Base-by-base conservation (phyloP, 2,888 invertebrate genomes). In the Glomeris marginata region DNA sequence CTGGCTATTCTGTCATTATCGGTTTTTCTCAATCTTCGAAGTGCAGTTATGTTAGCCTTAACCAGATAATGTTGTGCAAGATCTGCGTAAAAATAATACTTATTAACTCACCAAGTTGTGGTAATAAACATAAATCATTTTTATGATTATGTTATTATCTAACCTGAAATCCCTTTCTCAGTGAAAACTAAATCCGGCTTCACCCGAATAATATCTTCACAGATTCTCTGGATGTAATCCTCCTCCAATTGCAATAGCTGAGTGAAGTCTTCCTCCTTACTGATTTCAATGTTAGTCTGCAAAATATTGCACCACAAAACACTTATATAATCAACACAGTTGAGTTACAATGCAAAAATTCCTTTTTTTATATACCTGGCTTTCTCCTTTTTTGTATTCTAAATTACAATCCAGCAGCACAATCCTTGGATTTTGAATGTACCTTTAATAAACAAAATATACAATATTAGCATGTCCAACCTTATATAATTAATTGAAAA, bases 381-480 rank as follows among this genome's bases (percentile, higher is more conserved):
- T 92, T 72, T 97, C 95, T 34, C 97, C 98, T 69, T 99, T 98
- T 70, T 98, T 98, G 72, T 98, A 98, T 68, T 99, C 98, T 49
- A 99, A 72, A 1, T 84, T 79, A 66, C 98, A 98, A 70, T 98
- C 98, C 28, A 98, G 72, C 47, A 99, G 72, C 1, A 98, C 71
- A 62, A 98, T 94, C 58, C 94, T 76, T 0, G 98, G 98, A 68
- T 97, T 92, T 68, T 91, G 85, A 60, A 99, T 91, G 59, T 77
- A 78, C 41, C 95, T 66, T 60, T 37, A 53, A 47, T 40, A 47
- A 41, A 52, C 45, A 52, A 13, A 34, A 46, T 33, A 35, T 10
- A 43, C 13, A 10, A 34, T 15, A 20, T 15, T 20, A 49, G 22
- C 20, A n/a, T 41, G 20, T 46, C 21, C 15, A 35, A 13, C n/a